Conservation (phyloP, 2,113 vertebrate genomes). For the Campylomormyrus tamandua region DNA sequence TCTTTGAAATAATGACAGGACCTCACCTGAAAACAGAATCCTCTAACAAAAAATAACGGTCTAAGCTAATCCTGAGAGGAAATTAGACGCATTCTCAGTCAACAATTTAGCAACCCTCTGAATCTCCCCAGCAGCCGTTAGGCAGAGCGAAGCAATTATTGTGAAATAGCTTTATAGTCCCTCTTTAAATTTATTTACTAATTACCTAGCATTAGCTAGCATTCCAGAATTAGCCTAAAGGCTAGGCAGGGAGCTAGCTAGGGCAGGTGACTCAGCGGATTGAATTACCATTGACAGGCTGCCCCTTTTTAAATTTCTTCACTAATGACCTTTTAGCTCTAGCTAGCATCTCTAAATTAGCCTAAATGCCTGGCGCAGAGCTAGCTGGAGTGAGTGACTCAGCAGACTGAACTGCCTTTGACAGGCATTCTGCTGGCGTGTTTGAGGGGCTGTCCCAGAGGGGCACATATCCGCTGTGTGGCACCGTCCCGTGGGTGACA, state of each 20-base stretch:
- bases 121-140: background rate
- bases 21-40: background rate
- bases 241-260: background rate
- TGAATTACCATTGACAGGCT: background rate
- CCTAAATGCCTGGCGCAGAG: background rate
- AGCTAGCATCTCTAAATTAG: too few relatives aligned
- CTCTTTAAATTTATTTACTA: background rate
- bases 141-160: background rate
- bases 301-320: background rate
- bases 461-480: background rate
- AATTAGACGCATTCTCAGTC: background rate
- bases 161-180: background rate
- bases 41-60: background rate
- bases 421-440: background rate
- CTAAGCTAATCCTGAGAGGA: background rate
- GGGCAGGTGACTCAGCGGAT: background rate
- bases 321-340: background rate
- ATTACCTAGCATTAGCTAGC: background rate
- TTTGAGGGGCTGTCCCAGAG: background rate
- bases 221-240: background rate
- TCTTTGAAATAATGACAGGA: background rate
- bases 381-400: background rate
- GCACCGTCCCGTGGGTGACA: background rate
- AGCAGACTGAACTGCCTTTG: background rate
- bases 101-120: background rate